Evolutionary conservation across 1,140 invertebrate genomes (phyloP).

Genomic region (Lucilia sericata): DNA sequence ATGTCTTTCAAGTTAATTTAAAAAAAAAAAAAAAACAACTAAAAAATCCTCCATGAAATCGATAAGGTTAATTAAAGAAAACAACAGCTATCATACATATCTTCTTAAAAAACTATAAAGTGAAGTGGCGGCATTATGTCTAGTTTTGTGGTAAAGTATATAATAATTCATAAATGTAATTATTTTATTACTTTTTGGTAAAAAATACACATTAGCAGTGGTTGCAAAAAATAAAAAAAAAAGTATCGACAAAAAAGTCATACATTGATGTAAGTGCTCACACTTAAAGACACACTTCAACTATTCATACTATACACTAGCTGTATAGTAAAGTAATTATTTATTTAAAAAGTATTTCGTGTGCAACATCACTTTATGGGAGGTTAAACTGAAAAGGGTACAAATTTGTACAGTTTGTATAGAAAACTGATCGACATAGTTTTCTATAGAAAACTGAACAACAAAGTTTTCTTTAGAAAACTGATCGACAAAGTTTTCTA

Average conservation of each 20-base stretch:
- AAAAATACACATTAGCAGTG: background rate
- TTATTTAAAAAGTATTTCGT: too few relatives aligned
- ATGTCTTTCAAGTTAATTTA: background rate
- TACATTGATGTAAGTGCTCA: background rate
- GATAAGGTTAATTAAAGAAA: constrained; percentile 19
- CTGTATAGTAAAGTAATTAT: background rate
- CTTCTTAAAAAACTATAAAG: background rate
- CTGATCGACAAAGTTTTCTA: too few relatives aligned
- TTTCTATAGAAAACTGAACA: too few relatives aligned
- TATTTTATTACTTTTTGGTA: background rate
- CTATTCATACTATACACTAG: too few relatives aligned
- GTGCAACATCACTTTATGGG: too few relatives aligned
- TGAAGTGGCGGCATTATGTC: constrained; percentile 15
- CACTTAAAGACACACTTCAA: background rate
- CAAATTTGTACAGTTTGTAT: too few relatives aligned
- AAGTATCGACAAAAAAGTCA: background rate
- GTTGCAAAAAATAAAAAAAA: background rate
- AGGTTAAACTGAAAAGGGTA: too few relatives aligned
- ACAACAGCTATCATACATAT: background rate
- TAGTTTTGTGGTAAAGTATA: background rate
- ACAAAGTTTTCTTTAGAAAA: too few relatives aligned
- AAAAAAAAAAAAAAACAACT: background rate
- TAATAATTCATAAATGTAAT: background rate
- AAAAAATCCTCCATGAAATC: background rate
- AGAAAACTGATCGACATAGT: too few relatives aligned